phyloP scores from a whole-genome alignment of 2,888 invertebrate species.

The Anorthoa munda region DNA sequence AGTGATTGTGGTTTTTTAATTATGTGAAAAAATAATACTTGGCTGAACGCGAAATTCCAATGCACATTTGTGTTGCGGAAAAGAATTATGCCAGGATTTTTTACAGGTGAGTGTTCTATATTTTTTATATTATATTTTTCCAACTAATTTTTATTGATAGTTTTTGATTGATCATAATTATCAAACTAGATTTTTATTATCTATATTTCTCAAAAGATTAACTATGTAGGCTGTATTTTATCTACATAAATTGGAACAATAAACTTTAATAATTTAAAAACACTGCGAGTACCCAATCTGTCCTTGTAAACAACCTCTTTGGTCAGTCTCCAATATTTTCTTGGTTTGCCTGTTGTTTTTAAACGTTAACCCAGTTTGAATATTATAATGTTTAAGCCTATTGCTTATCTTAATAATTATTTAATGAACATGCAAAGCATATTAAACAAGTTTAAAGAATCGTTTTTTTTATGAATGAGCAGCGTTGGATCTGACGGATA shows the following conservation, averaged over 20 bases:
- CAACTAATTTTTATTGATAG: background rate
- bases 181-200: conserved; percentile 17
- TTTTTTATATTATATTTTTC: background rate
- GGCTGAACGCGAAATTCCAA: conserved; percentile 46
- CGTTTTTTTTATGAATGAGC: no score
- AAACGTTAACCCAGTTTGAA: background rate
- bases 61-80: conserved; percentile 27
- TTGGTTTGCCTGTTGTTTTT: background rate
- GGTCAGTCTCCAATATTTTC: background rate
- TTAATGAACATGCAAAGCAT: conserved; percentile 1
- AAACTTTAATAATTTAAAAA: conserved; percentile 6
- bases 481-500: background rate
- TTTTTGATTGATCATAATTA: background rate
- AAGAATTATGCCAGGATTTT: conserved; percentile 36
- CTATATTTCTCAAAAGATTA: conserved; percentile 27
- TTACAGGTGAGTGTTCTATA: conserved; percentile 49
- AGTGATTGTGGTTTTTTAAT: conserved; percentile 63
- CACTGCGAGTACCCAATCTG: background rate
- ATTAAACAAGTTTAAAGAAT: background rate
- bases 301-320: conserved; percentile 36
- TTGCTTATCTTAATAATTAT: background rate
- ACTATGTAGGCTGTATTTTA: conserved; percentile 9
- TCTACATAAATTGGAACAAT: conserved; percentile 27
- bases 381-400: no score
- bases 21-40: conserved; percentile 58